Percentiles rank a stretch among this genome's conserved stretches.
Conservation (phyloP, 2,113 vertebrate species). For the Muntiacus muntjak region DNA sequence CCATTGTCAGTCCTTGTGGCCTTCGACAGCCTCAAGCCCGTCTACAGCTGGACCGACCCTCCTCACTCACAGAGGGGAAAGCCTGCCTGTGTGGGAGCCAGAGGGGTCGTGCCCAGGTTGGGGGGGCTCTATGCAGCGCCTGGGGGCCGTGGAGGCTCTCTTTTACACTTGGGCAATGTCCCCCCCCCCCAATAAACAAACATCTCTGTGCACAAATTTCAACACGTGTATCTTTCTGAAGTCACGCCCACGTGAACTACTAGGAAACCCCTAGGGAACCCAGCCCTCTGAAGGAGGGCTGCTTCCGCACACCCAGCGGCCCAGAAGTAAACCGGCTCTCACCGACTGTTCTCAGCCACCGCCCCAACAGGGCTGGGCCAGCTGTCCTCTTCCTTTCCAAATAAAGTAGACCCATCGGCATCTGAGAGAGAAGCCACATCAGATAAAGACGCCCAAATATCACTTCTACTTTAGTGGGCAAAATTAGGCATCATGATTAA, state of each 20-base stretch:
- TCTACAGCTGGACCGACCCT: not conserved
- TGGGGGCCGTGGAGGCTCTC: not conserved
- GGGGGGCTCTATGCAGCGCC: not conserved
- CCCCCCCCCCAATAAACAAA: not conserved
- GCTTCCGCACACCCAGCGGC: accelerated
- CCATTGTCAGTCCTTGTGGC: not conserved
- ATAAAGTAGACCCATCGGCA: not conserved
- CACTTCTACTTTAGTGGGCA: conserved; percentile 45
- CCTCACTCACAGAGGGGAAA: not conserved
- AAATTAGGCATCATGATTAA: conserved; percentile 43
- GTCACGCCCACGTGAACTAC: not conserved
- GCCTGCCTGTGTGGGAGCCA: not conserved
- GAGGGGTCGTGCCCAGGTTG: not conserved
- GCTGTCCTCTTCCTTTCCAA: not conserved
- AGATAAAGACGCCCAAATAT: conserved; percentile 13
- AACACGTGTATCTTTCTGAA: not conserved
- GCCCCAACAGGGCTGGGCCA: accelerated
- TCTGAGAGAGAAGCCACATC: not conserved
- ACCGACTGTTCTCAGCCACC: not conserved
- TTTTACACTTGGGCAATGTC: not conserved
- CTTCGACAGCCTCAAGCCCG: not conserved
- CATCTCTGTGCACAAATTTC: not conserved
- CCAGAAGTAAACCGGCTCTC: not conserved
- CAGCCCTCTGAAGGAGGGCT: accelerated
- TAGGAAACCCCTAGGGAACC: not conserved